Conservation (phyloP, 2,113 vertebrate genomes). For the Corythornis vintsioides region DNA sequence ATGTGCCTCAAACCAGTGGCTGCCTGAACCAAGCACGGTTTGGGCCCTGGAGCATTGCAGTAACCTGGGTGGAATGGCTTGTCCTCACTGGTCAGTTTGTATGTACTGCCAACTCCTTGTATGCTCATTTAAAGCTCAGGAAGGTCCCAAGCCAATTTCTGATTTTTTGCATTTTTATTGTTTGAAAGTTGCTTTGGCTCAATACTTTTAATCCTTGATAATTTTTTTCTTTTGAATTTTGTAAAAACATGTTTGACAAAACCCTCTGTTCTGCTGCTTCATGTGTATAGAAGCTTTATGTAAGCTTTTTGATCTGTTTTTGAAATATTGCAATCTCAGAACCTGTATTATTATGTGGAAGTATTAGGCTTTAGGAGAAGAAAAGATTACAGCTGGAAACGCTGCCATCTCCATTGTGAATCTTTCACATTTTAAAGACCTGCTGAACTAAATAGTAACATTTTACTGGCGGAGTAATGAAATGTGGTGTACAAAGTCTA, state of each 20-base stretch:
- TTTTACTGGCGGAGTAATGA: neutral
- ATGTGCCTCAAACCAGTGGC: neutral
- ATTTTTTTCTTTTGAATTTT: neutral
- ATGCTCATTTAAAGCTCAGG: neutral
- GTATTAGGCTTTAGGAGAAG: neutral
- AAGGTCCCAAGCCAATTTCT: neutral
- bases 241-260: neutral
- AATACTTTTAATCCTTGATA: neutral
- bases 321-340: neutral
- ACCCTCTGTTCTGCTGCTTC: neutral
- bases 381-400: neutral
- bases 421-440: neutral
- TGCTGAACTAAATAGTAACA: neutral
- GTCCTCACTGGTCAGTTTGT: neutral
- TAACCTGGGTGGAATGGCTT: neutral
- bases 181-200: neutral
- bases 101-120: neutral
- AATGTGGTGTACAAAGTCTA: neutral
- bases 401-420: fast-evolving
- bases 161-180: neutral
- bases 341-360: neutral
- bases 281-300: neutral
- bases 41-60: neutral
- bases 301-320: neutral
- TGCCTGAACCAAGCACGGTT: fast-evolving